These are phyloP conservation scores for Actinopyga echinites DNA, from an alignment of 53 echinoderm and acorn worm species.

Conservation along the genomic window DNA sequence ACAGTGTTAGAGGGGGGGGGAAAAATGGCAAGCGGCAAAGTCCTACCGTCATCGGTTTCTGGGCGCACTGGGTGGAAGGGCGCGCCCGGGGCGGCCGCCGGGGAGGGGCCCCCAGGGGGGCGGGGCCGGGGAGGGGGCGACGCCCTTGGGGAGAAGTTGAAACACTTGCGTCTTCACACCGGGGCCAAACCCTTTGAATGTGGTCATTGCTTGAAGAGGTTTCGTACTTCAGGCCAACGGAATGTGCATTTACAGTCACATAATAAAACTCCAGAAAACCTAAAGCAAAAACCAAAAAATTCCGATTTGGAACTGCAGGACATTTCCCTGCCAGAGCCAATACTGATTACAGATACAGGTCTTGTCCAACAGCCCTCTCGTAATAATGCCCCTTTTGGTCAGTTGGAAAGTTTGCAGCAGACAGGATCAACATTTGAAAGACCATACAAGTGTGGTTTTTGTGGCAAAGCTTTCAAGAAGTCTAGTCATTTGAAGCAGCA, in stretches of 20 bases:
- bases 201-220: slow-evolving; percentile 89
- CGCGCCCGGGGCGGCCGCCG: no score
- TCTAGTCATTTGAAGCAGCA: slow-evolving; percentile 99
- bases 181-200: slow-evolving; percentile 98
- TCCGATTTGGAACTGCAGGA: slow-evolving; percentile 74
- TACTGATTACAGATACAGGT: slow-evolving; percentile 95
- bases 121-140: no score
- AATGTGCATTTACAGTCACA: slow-evolving; percentile 89
- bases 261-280: slow-evolving; percentile 61
- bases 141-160: no score
- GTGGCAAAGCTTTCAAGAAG: slow-evolving; percentile 92
- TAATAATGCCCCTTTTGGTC: slow-evolving; percentile 43
- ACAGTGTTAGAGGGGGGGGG: no score
- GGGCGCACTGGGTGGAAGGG: no score
- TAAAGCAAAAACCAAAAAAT: background rate
- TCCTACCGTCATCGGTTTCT: no score
- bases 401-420: slow-evolving; percentile 14
- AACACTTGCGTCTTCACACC: slow-evolving; percentile 90
- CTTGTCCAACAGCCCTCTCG: slow-evolving; percentile 89
- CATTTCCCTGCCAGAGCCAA: slow-evolving; percentile 91
- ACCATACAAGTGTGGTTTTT: slow-evolving; percentile 88
- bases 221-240: slow-evolving; percentile 94
- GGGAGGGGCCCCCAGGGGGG: no score
- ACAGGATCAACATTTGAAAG: slow-evolving; percentile 34
- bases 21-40: no score